phyloP scores from a whole-genome alignment of 2,113 vertebrate species.

The Elephantulus edwardii region DNA sequence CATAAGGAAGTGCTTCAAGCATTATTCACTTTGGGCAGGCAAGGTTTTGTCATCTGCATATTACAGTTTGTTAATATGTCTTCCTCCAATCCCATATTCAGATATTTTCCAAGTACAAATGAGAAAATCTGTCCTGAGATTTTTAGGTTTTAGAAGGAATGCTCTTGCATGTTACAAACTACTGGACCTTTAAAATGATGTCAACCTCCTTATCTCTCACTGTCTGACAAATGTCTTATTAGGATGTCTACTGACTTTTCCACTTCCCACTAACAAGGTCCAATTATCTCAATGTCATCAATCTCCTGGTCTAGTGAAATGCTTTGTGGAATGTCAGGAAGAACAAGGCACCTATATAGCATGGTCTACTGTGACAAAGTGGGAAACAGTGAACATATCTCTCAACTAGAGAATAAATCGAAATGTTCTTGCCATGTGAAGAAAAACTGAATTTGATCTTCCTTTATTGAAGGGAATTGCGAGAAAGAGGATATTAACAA shows the following conservation, averaged over 20 bases:
- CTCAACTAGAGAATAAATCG: neutral
- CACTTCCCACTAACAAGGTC: neutral
- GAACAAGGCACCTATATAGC: neutral
- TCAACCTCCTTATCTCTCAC: neutral
- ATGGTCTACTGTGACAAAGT: neutral
- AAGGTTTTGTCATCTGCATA: neutral
- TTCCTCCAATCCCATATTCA: neutral
- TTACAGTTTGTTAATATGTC: neutral
- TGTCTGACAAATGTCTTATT: neutral
- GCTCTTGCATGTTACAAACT: neutral
- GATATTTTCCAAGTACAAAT: neutral
- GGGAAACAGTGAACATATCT: neutral
- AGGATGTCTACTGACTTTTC: neutral
- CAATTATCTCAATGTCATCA: neutral
- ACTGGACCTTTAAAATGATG: neutral
- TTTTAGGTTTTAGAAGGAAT: neutral
- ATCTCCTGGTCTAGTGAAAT: neutral
- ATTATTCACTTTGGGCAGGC: neutral
- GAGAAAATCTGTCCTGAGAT: neutral
- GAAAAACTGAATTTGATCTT: neutral
- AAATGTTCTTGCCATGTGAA: constrained; percentile 2
- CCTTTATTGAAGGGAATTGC: constrained; percentile 3
- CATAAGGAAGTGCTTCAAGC: neutral
- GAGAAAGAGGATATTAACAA: neutral
- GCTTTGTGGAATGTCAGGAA: neutral